phyloP scores from a whole-genome alignment of 2,888 invertebrate species.

The Strigamia maritima region DNA sequence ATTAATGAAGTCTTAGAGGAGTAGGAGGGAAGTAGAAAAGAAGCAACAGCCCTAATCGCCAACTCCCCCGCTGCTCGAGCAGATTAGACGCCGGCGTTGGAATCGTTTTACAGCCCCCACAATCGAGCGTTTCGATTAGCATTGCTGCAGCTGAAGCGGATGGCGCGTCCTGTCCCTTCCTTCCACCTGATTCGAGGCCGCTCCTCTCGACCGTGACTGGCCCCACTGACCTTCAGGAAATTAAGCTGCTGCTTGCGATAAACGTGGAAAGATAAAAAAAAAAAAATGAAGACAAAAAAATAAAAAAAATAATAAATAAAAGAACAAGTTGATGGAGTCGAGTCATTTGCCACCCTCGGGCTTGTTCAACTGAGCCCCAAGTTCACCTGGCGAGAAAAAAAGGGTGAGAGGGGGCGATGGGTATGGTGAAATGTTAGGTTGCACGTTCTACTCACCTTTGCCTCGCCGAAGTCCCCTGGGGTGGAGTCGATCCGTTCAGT shows the following conservation, averaged over 20 bases:
- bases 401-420: background rate
- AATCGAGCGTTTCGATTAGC: conserved; percentile 34
- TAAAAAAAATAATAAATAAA: conserved; percentile 8
- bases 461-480: conserved; percentile 30
- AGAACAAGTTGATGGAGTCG: conserved; percentile 30
- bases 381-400: background rate
- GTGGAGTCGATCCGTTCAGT: conserved; percentile 37
- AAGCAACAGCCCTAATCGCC: conserved; percentile 34
- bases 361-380: background rate
- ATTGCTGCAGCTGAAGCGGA: conserved; percentile 30
- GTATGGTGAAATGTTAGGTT: background rate
- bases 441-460: conserved; percentile 34
- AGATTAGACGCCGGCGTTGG: conserved; percentile 34
- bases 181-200: conserved; percentile 26
- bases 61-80: conserved; percentile 34
- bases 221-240: conserved; percentile 34
- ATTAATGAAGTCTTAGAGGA: conserved; percentile 28
- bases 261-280: conserved; percentile 12
- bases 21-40: background rate
- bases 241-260: conserved; percentile 32
- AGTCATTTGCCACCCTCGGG: conserved; percentile 28
- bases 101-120: conserved; percentile 32
- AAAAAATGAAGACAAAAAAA: conserved; percentile 2
- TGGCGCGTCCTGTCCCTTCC: conserved; percentile 32
- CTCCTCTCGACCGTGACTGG: conserved; percentile 32